phyloP scores from a whole-genome alignment of 2,888 invertebrate genomes.

The Vandiemenella viatica region DNA sequence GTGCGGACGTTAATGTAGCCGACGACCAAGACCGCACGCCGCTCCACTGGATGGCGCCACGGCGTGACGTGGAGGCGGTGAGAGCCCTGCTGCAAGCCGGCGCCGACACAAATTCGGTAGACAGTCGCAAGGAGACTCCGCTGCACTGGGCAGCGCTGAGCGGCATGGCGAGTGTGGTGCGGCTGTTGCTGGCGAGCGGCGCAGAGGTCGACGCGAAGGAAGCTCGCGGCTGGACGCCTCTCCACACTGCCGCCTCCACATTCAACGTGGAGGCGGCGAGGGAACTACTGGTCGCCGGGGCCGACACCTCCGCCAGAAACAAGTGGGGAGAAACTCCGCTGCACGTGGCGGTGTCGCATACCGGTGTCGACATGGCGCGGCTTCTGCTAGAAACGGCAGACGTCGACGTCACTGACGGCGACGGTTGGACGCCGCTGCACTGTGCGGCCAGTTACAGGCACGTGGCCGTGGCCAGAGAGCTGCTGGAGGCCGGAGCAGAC shows the following conservation, averaged over 20 bases:
- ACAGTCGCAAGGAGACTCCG: neutral
- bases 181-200: neutral
- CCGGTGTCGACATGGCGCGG: neutral
- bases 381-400: neutral
- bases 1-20: too few species aligned
- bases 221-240: neutral
- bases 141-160: neutral
- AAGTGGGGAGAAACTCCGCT: neutral
- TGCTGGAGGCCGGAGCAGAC: neutral
- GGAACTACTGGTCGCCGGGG: neutral
- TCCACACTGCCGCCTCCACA: neutral
- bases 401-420: neutral
- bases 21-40: too few species aligned
- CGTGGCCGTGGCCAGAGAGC: neutral
- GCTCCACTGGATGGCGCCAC: too few species aligned
- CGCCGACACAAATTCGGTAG: too few species aligned
- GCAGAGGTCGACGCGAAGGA: neutral
- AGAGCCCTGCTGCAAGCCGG: too few species aligned
- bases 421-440: neutral
- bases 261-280: neutral
- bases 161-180: neutral
- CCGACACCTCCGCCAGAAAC: neutral
- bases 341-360: neutral
- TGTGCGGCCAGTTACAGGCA: neutral
- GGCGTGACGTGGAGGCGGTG: too few species aligned